Conservation (phyloP, 2,888 invertebrate species). For the Diarsia dahlii region DNA sequence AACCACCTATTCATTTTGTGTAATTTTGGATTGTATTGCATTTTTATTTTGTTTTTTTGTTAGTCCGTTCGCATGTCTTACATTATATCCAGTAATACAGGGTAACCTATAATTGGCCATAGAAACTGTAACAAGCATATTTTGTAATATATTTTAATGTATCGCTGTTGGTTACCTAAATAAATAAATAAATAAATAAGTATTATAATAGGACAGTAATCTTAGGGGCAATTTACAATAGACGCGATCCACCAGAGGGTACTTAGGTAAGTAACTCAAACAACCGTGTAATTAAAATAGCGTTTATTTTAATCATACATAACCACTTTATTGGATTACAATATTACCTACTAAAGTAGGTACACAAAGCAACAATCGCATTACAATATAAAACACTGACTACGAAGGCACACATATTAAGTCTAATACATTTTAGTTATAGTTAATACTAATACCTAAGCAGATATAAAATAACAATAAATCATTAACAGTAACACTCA, state of each 20-base stretch:
- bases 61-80: too few species aligned
- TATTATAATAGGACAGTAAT: not conserved
- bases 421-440: constrained; percentile 13
- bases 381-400: constrained; percentile 36
- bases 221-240: not conserved
- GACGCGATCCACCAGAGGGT: not conserved
- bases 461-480: constrained; percentile 1
- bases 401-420: constrained; percentile 43
- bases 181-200: too few species aligned
- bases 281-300: constrained; percentile 9
- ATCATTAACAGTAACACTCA: not conserved
- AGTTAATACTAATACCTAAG: constrained; percentile 20
- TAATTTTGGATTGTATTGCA: too few species aligned
- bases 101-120: too few species aligned
- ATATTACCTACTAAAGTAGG: not conserved
- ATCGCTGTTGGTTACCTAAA: too few species aligned
- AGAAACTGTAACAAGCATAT: too few species aligned
- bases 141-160: too few species aligned
- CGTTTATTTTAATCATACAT: constrained; percentile 11
- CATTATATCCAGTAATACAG: too few species aligned
- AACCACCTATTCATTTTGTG: too few species aligned
- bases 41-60: too few species aligned
- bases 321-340: constrained; percentile 14
- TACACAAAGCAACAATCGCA: constrained; percentile 9
- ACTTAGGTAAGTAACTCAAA: not conserved